Evolutionary conservation across 2,113 vertebrate genomes (phyloP), one percentile per base, ranked within the genome.

Genomic region (Pluvianellus socialis): DNA sequence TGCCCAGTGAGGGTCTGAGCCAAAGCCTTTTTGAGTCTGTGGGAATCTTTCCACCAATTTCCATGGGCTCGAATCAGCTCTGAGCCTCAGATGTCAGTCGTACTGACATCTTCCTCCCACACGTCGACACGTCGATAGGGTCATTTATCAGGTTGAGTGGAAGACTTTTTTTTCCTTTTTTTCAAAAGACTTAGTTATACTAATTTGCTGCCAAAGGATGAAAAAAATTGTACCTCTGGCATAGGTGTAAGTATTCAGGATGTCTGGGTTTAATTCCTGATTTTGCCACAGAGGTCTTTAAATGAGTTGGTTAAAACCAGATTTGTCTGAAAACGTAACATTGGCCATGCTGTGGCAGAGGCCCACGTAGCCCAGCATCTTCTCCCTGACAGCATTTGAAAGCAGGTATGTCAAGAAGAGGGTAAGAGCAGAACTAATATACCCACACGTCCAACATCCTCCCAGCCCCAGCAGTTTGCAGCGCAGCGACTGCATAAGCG

Each of bases 11-110:
- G 86, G 62, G 80, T 65, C 80, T 79, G 74, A 95, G 94, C 80
- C 94, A 91, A 89, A 95, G 91, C 62, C 81, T 81, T 87, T 87
- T 14, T 58, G 93, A 96, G 81, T 30, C 80, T 90, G 83, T 92
- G 95, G 96, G 93, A 96, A 88, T 91, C 80, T 93, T 91, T 90
- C 62, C 74, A 92, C 68, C 0, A 2, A 68, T 84, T 94, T 93
- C 77, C 75, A 75, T 15, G 38, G 91, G 59, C 79, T 79, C 17
- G 7, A 83, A 68, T 73, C 35, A 0, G 50, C 81, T 59, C 77
- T 73, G 72, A 91, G 77, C 45, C 3, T 4, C 88, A 76, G 71
- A 75, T 70, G 90, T 94, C 92, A 90, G 44, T 21, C 0, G 1
- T 20, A 12, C 45, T 73, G 86, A 95, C 77, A 87, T 92, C 91